Evolutionary conservation across 2,797 vertebrate species (phyloP), one percentile per base, ranked within the genome.

Genomic region (Cryptoblepharus egeriae): DNA sequence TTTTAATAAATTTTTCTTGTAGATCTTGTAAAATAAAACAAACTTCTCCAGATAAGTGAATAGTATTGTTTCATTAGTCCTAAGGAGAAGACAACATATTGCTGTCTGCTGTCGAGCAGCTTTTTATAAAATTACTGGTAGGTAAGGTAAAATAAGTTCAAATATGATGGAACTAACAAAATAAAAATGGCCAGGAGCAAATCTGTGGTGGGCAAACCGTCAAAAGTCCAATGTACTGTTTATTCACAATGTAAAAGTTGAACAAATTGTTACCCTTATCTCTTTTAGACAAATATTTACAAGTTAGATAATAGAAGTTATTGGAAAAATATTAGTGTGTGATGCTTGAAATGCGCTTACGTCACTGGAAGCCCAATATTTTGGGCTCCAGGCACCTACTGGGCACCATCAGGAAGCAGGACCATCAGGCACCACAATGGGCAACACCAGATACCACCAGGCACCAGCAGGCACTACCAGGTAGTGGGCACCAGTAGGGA

Each of bases 1-100:
- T 18, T 81, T 87, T 81, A 89, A 87, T 22, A 84, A 16, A 58
- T 71, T 78, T 91, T 87, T 49, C 64, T 65, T 79, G 61, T 86
- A 80, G 76, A 77, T 75, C 89, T 63, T 60, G 16, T 60, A 90
- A 82, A 26, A 76, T 5, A 83, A 81, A 57, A 90, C 35, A 60
- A 82, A 86, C 65, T 89, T 82, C 45, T 86, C 22, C 18, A 69
- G 6, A 49, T 18, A 87, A 83, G 39, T 12, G 75, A 82, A 85
- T 83, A 88, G 18, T 28, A 64, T 76, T 86, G 57, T 85, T 75
- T 78, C 58, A 74, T 69, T 42, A 69, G 78, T 82, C 11, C 39
- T 64, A 39, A 61, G 63, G 26, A 79, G 10, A 16, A 81, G 28
- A 1, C 3, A 20, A 26, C 28, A 6, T 26, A 55, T 0, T 35